Percentiles rank a stretch among this genome's conserved stretches.
These are phyloP conservation scores for Heliconius hewitsoni DNA, from an alignment of 1,140 invertebrate species.

Conservation along the genomic window DNA sequence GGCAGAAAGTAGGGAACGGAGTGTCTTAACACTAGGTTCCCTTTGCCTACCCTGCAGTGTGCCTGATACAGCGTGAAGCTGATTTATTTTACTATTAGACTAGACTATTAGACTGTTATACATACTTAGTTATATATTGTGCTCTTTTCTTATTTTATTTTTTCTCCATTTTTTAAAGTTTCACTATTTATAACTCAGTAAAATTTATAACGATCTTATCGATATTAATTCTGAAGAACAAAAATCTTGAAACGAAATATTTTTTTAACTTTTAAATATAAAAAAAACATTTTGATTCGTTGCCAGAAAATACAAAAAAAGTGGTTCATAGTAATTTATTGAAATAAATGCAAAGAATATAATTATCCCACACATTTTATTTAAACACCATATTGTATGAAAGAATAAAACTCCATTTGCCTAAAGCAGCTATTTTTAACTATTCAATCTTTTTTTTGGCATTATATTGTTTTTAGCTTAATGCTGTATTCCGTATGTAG, in stretches of 20 bases:
- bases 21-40: no score
- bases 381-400: neutral
- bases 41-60: no score
- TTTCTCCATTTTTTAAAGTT: no score
- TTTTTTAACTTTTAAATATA: neutral
- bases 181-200: no score
- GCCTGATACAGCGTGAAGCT: no score
- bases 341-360: neutral
- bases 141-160: neutral
- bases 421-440: no score
- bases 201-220: no score
- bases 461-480: neutral
- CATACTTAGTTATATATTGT: neutral
- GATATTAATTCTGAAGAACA: neutral
- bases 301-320: neutral
- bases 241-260: neutral
- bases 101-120: neutral
- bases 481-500: no score
- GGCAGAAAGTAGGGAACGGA: no score
- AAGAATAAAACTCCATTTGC: neutral
- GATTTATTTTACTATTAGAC: neutral
- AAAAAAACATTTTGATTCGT: neutral
- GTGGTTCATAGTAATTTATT: neutral
- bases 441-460: neutral
- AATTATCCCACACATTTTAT: neutral